Base-by-base conservation (phyloP, 2,888 invertebrate species). In the Agrotis exclamationis region DNA sequence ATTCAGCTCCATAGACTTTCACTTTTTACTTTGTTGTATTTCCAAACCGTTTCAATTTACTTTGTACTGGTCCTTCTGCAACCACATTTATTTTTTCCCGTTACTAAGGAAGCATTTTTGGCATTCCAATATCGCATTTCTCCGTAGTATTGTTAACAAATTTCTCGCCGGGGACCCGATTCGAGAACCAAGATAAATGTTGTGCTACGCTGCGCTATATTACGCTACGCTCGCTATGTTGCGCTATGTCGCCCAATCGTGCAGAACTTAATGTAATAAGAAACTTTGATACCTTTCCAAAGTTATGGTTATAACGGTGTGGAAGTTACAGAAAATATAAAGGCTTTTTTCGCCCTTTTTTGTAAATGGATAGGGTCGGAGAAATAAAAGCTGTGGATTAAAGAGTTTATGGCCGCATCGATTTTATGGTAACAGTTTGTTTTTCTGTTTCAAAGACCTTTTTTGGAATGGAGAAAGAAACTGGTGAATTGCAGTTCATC, bases 221-320 rank as follows among this genome's bases (percentile, higher is more conserved):
- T 53, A 3, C 16, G 16, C 51, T 54, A 28, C n/a, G 33, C 70
- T 59, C 16, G 16, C 51, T 54, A 28, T 33, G 33, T 72, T 59
- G 65, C 53, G 54, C 69, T 66, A 54, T 63, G 70, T 67, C 62
- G 51, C 73, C 68, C 82, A 65, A 70, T 76, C 85, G 82, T 85
- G 84, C 85, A 76, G 74, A 84, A 84, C 70, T 67, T 81, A 85
- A 85, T 85, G 74, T 84, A 84, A 84, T 76, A 81, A 76, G 74
- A 62, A 64, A 82, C 74, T 73, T 82, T 79, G 60, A 70, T 62
- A 60, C 64, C 60, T 72, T 79, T 67, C 39, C n/a, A 58, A 68
- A 79, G 45, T 63, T 66, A 72, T 78, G 78, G 79, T 57, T 67
- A 63, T 78, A 82, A 53, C 78, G 45, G 60, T 59, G 76, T 45